Evolutionary conservation across 2,888 invertebrate genomes (phyloP).

Genomic region (Nephrotoma flavescens): DNA sequence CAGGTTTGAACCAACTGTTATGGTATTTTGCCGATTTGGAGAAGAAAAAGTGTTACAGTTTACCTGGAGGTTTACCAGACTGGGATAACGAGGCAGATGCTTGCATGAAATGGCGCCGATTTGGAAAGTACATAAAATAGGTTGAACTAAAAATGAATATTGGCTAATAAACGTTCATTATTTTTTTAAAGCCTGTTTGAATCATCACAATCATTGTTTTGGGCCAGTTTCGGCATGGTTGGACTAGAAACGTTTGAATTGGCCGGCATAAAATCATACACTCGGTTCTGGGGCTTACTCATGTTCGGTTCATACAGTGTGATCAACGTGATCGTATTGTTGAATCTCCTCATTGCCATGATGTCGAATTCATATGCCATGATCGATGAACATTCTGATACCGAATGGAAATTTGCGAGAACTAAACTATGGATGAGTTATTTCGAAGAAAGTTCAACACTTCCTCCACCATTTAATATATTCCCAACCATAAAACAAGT

Average conservation of each 20-base stretch:
- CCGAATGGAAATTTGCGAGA: slow-evolving; percentile 93
- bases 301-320: slow-evolving; percentile 95
- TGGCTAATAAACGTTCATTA: not conserved
- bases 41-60: slow-evolving; percentile 55
- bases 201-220: slow-evolving; percentile 87
- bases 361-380: slow-evolving; percentile 93
- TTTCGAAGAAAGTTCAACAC: slow-evolving; percentile 79
- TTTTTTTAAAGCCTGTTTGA: slow-evolving; percentile 63
- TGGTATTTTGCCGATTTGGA: slow-evolving; percentile 90
- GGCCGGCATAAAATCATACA: slow-evolving; percentile 74
- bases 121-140: slow-evolving; percentile 64
- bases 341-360: slow-evolving; percentile 94
- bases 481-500: slow-evolving; percentile 75
- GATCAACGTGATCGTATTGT: slow-evolving; percentile 84
- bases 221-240: slow-evolving; percentile 91
- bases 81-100: slow-evolving; percentile 63
- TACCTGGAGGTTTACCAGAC: slow-evolving; percentile 55
- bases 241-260: slow-evolving; percentile 79
- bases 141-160: not conserved
- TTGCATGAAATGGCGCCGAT: slow-evolving; percentile 75
- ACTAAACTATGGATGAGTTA: slow-evolving; percentile 92
- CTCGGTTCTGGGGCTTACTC: slow-evolving; percentile 85
- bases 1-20: slow-evolving; percentile 71
- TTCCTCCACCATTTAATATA: slow-evolving; percentile 90
- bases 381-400: slow-evolving; percentile 86